phyloP scores from a whole-genome alignment of 2,888 invertebrate species.

The Lepidochrysops patricia region DNA sequence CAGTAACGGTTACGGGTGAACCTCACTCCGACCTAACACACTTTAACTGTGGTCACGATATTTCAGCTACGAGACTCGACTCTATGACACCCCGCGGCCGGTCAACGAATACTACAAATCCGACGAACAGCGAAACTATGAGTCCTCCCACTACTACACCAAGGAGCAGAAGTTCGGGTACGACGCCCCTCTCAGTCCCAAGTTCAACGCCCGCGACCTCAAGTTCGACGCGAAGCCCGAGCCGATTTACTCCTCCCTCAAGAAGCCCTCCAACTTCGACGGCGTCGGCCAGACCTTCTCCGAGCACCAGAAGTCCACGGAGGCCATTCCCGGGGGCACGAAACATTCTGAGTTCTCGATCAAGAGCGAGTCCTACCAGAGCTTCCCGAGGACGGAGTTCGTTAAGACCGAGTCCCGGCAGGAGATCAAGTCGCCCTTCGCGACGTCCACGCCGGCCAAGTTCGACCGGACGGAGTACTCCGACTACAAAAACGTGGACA shows the following conservation, averaged over 20 bases:
- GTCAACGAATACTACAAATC: slow-evolving; percentile 51
- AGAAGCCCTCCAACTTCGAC: slow-evolving; percentile 48
- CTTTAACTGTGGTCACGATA: slow-evolving; percentile 34
- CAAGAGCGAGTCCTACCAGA: slow-evolving; percentile 59
- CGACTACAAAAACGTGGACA: slow-evolving; percentile 37
- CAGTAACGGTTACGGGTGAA: slow-evolving; percentile 20
- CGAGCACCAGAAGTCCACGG: slow-evolving; percentile 59
- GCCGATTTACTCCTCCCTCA: slow-evolving; percentile 56
- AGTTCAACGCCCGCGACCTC: slow-evolving; percentile 66
- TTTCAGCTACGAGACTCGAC: slow-evolving; percentile 71
- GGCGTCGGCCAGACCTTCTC: slow-evolving; percentile 58
- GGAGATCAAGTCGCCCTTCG: slow-evolving; percentile 56
- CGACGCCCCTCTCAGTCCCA: slow-evolving; percentile 57
- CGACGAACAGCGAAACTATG: slow-evolving; percentile 41
- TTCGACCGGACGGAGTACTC: slow-evolving; percentile 39
- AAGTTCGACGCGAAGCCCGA: slow-evolving; percentile 61
- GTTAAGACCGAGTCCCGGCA: slow-evolving; percentile 47
- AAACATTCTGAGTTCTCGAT: slow-evolving; percentile 57
- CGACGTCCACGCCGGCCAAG: slow-evolving; percentile 53
- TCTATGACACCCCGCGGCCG: slow-evolving; percentile 69
- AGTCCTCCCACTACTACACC: slow-evolving; percentile 41
- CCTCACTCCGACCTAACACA: slow-evolving; percentile 20
- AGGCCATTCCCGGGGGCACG: slow-evolving; percentile 60
- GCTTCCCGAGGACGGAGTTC: slow-evolving; percentile 54
- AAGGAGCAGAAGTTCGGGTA: slow-evolving; percentile 52